Percentiles rank a stretch among this genome's conserved stretches.
Evolutionary conservation across 2,888 invertebrate species (phyloP).

Genomic region (Volucella zonaria): DNA sequence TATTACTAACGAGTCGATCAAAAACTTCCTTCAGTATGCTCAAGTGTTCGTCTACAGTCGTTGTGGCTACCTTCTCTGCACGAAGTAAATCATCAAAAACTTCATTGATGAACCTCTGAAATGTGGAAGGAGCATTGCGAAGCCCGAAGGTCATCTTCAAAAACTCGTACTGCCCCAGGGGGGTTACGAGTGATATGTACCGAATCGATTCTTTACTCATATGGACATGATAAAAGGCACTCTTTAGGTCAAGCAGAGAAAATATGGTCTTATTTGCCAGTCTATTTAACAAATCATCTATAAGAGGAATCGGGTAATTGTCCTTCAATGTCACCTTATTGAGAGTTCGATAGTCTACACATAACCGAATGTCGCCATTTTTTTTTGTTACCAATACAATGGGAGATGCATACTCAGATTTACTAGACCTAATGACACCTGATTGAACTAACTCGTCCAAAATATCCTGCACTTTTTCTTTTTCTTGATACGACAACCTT

Average conservation of each 20-base stretch:
- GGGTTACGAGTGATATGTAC: constrained; percentile 50
- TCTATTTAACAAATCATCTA: constrained; percentile 51
- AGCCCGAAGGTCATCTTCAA: constrained; percentile 44
- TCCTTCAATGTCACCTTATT: constrained; percentile 58
- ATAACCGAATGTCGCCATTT: constrained; percentile 54
- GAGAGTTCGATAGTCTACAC: constrained; percentile 59
- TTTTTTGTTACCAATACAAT: constrained; percentile 61
- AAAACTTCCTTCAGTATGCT: too few species aligned
- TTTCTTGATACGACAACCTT: constrained; percentile 47
- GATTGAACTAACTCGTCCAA: constrained; percentile 10
- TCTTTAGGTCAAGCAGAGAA: constrained; percentile 46
- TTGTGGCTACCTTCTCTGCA: not conserved
- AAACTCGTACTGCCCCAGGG: constrained; percentile 64
- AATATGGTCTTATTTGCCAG: constrained; percentile 37
- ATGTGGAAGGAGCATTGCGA: constrained; percentile 43
- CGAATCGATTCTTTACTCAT: constrained; percentile 44
- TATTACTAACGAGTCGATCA: too few species aligned
- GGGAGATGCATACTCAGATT: constrained; percentile 51
- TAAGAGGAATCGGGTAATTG: constrained; percentile 59
- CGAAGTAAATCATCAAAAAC: constrained; percentile 23
- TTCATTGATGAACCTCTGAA: constrained; percentile 29
- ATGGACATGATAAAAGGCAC: constrained; percentile 42
- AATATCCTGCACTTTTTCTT: constrained; percentile 29
- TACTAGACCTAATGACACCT: constrained; percentile 21
- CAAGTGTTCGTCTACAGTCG: too few species aligned